Conservation (phyloP, 2,797 vertebrate species). For the Echeneis naucrates region DNA sequence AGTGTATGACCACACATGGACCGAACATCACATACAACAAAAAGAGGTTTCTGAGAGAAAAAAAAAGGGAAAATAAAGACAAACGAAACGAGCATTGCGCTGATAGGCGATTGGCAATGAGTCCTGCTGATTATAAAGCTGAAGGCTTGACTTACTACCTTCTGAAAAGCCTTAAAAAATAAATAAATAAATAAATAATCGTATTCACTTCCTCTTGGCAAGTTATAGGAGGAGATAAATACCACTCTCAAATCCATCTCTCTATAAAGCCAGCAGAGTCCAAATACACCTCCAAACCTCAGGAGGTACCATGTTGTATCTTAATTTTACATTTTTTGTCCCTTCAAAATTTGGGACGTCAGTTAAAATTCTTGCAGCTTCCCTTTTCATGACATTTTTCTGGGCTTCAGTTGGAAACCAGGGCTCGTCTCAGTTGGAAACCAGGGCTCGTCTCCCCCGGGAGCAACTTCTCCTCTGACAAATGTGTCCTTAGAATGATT, state of each 20-base stretch:
- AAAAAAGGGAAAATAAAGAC: background rate
- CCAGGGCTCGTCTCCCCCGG: background rate
- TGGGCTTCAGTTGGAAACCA: background rate
- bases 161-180: background rate
- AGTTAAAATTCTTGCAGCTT: too few relatives aligned
- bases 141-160: background rate
- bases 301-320: background rate
- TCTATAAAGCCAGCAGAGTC: background rate
- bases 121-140: background rate
- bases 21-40: background rate
- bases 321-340: background rate
- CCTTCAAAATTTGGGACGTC: too few relatives aligned
- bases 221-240: background rate
- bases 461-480: conserved; percentile 1
- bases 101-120: background rate
- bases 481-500: background rate
- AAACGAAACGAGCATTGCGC: background rate
- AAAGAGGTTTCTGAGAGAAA: background rate
- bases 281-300: background rate
- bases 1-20: background rate
- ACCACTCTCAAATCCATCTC: background rate
- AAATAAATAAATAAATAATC: too few relatives aligned
- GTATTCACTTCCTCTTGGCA: background rate
- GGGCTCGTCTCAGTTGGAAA: background rate
- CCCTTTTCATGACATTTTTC: background rate